Evolutionary conservation across 2,797 vertebrate genomes (phyloP), one percentile per base, ranked within the genome.

Genomic region (Cynodonichthys magdalenae): DNA sequence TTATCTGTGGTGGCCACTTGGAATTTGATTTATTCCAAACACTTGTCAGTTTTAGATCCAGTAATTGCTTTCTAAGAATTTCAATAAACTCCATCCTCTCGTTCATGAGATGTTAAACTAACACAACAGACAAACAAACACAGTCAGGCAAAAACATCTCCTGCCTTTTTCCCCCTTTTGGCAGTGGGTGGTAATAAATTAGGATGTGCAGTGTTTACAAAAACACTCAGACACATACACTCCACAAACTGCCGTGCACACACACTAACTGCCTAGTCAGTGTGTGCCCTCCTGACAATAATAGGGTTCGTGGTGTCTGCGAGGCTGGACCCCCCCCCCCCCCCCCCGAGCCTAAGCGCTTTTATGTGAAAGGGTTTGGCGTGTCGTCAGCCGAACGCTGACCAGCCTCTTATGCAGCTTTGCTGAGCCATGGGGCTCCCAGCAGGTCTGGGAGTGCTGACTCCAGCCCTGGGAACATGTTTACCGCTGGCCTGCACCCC

Each of bases 351-450:
- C 81, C 90, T 89, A 87, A 87, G 88, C 84, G 78, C 77, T 90
- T 90, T 91, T 87, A 78, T 87, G 83, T 89, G 82, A 88, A 88
- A 89, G 71, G 87, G 85, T 87, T 85, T 72, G 83, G 69, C 31
- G 71, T 85, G 86, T 86, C 79, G 85, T 87, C 84, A 87, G 79
- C 84, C 82, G 53, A 90, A 90, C 86, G 82, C 88, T 93, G 90
- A 93, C 87, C 81, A 77, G 81, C 89, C 92, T 92, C 89, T 90
- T 88, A 87, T 92, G 83, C 78, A 78, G 84, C 89, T 91, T 91
- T 93, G 92, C 92, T 92, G 92, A 93, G 89, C 90, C 90, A 92
- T 83, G 87, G 89, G 83, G 85, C 89, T 90, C 89, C 84, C 66
- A 53, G 79, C 85, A 76, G 79, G 75, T 60, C 74, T 34, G 81